These are phyloP conservation scores for Coelopa pilipes DNA, from an alignment of 2,888 invertebrate species.

Conservation along the genomic window DNA sequence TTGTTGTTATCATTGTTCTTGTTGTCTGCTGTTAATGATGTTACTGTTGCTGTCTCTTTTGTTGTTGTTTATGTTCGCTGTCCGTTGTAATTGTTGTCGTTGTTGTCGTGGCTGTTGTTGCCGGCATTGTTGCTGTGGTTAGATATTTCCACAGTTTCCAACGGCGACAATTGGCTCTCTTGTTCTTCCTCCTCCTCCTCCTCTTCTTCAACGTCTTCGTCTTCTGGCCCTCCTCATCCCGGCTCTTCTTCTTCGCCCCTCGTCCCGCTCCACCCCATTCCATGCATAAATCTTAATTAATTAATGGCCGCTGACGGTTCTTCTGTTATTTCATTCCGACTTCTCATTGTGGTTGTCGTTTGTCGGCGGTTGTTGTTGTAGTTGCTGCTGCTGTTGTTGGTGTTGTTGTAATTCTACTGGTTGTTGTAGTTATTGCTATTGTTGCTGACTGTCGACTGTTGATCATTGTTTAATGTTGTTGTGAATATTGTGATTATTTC, in stretches of 20 bases:
- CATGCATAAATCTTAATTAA: conserved; percentile 42
- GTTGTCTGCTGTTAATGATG: neutral
- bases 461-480: neutral
- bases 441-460: neutral
- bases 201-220: no score
- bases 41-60: neutral
- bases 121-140: neutral
- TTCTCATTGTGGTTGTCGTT: neutral
- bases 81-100: no score
- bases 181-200: neutral
- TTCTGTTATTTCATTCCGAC: conserved; percentile 7
- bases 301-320: conserved; percentile 31
- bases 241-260: no score
- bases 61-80: neutral
- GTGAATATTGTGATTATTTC: neutral
- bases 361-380: no score
- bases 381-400: no score
- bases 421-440: neutral
- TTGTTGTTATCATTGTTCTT: neutral
- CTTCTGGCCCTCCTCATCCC: no score
- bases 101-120: no score
- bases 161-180: neutral
- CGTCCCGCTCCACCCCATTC: neutral
- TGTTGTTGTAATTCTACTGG: no score
- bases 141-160: neutral